phyloP scores from a whole-genome alignment of 2,113 vertebrate genomes.

The Tympanuchus pallidicinctus region DNA sequence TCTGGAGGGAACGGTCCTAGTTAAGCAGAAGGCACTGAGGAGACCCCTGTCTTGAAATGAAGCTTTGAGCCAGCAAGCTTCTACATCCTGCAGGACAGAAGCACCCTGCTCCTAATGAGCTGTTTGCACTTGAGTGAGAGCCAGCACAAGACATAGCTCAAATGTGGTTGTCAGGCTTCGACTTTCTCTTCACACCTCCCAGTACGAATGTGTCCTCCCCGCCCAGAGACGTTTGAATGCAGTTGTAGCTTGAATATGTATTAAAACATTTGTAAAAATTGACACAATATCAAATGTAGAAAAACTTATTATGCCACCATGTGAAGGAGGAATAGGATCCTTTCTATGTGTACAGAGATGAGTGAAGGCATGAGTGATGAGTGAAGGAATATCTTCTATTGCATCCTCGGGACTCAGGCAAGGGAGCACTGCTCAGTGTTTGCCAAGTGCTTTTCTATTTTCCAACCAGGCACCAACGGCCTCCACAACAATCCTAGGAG shows the following conservation, averaged over 20 bases:
- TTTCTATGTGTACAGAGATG: fast-evolving
- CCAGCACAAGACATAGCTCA: neutral
- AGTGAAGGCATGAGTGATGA: neutral
- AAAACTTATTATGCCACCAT: fast-evolving
- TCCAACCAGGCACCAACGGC: neutral
- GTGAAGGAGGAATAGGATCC: neutral
- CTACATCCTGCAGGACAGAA: neutral
- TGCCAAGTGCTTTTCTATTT: neutral
- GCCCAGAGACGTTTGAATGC: fast-evolving
- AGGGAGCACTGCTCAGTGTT: neutral
- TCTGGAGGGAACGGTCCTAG: neutral
- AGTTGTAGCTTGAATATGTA: neutral
- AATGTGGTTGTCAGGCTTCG: neutral
- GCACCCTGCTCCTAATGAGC: neutral
- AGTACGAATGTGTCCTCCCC: neutral
- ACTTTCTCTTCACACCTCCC: neutral
- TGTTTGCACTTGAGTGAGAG: neutral
- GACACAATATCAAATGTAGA: neutral
- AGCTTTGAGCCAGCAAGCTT: neutral
- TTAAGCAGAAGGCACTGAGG: neutral
- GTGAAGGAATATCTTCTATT: neutral
- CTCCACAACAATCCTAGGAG: neutral
- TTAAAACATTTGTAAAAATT: neutral
- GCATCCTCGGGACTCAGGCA: neutral
- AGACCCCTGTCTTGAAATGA: neutral